Base-by-base conservation (phyloP, 2,113 vertebrate genomes). In the Elephas maximus region DNA sequence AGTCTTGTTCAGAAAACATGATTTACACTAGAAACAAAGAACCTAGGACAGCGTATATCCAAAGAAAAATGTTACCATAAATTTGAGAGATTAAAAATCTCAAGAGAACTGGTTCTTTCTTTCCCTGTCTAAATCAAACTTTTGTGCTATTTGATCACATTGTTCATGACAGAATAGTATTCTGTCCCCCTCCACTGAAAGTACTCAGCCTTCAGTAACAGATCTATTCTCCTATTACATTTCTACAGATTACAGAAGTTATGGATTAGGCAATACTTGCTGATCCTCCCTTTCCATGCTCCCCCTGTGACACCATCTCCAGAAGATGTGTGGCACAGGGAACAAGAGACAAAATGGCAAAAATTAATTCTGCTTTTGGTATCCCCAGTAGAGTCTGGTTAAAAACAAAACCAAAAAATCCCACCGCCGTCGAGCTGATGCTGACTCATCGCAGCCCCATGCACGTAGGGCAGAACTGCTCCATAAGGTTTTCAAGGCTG, bases 361-460 rank as follows among this genome's bases (percentile, higher is more conserved):
- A 93, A 82, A 76, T 87, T 90, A 95, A 90, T 80, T 93, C 44
- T 93, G 74, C 24, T 85, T 88, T 86, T 14, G n/a, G 1, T 28
- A 94, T 74, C 71, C 96, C 89, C 67, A 74, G 30, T 91, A 76
- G 2, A 86, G 41, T 57, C 83, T 69, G 45, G 57, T 69, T 73
- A 73, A 73, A 73, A 69, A 69, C 26, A 30, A 69, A 73, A 73
- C 53, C 12, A 57, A 57, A 57, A 73, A 73, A 73, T 7, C 69
- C 15, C 69, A 37, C 69, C 37, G 33, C 17, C 21, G 1, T 23
- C 8, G 4, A 17, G 15, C 5, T 15, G 37, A 17, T 73, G 53
- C 14, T 73, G 15, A 37, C 33, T 20, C 69, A n/a, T 37, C 37
- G 69, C 15, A 20, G 7, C 5, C 60, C 21, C 60, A 62, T 12